Evolutionary conservation across 2,113 vertebrate genomes (phyloP), one percentile per base, ranked within the genome.

Genomic region (Antigone vipio): DNA sequence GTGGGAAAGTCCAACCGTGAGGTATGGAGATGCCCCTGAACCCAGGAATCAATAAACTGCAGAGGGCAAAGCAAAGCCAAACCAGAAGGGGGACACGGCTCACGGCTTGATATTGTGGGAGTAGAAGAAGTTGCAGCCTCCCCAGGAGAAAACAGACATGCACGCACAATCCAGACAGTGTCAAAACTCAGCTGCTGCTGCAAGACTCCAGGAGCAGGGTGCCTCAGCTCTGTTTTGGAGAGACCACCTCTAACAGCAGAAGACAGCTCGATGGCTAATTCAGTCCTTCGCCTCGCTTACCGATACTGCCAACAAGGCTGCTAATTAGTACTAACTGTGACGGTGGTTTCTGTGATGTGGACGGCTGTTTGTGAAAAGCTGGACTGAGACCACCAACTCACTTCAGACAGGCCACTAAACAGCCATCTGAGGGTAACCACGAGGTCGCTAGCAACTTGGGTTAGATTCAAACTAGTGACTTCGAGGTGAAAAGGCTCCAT

Each of bases 351-450:
- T 97, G 89, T 96, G 96, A 97, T 97, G 96, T 97, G 97, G 96
- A 84, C n/a, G 68, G 94, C 84, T 73, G 80, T 11, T 94, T 45
- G 86, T 32, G 7, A 92, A 79, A 88, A 89, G 94, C 89, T 96
- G 94, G 73, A 82, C 87, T 49, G 91, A 82, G 97, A 97, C 97
- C 97, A 97, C 97, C 97, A 97, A 82, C 86, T 97, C 95, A 88
- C 97, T 97, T 97, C 97, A 97, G 94, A 95, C 84, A 94, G 96
- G 92, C 97, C 97, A 94, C 96, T 82, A 95, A 97, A 97, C 95
- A 95, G 66, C 91, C 87, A 76, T 82, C 91, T 97, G 97, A 97
- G 96, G 96, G 91, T 95, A 97, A 97, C 96, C 97, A 95, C 95
- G 26, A 82, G 86, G 95, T 92, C 23, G n/a, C 91, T 96, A 62